A percentile compares a stretch with the other conserved stretches of the same genome.
These are phyloP conservation scores for Ophion obscuratus DNA, from an alignment of 2,888 invertebrate genomes.

Conservation along the genomic window DNA sequence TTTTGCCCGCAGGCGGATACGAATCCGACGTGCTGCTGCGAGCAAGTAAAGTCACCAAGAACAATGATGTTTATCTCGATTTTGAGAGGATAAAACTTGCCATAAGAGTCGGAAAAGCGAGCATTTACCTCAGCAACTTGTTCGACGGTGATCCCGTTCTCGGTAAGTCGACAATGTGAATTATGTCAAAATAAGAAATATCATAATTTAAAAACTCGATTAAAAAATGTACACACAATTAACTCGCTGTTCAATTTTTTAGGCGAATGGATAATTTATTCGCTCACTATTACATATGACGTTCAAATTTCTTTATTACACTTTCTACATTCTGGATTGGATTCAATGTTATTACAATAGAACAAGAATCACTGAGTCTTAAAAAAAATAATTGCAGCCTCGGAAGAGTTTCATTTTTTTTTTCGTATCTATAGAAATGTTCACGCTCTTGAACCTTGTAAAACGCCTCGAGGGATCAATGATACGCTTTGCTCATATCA, in stretches of 20 bases:
- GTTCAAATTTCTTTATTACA: neutral
- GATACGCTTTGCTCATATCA: neutral
- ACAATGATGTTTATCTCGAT: constrained; percentile 87
- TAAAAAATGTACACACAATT: neutral
- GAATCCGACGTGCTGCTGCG: constrained; percentile 88
- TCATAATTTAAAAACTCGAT: neutral
- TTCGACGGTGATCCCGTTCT: constrained; percentile 89
- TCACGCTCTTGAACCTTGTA: neutral
- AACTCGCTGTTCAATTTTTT: neutral
- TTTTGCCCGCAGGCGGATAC: constrained; percentile 86
- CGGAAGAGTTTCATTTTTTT: neutral
- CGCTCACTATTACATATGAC: neutral
- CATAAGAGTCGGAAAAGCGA: constrained; percentile 87
- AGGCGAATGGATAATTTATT: neutral
- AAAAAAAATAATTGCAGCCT: neutral
- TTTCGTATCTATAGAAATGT: neutral
- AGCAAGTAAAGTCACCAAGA: constrained; percentile 85
- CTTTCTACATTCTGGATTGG: neutral
- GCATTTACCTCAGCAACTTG: constrained; percentile 87
- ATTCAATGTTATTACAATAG: neutral
- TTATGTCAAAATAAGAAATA: neutral
- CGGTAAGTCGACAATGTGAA: constrained; percentile 80
- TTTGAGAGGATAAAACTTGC: constrained; percentile 88
- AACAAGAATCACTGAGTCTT: neutral
- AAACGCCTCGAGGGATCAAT: neutral